A percentile compares a stretch with the other conserved stretches of the same genome.
Conservation (phyloP, 2,888 invertebrate species). For the Drosophila planitibia region DNA sequence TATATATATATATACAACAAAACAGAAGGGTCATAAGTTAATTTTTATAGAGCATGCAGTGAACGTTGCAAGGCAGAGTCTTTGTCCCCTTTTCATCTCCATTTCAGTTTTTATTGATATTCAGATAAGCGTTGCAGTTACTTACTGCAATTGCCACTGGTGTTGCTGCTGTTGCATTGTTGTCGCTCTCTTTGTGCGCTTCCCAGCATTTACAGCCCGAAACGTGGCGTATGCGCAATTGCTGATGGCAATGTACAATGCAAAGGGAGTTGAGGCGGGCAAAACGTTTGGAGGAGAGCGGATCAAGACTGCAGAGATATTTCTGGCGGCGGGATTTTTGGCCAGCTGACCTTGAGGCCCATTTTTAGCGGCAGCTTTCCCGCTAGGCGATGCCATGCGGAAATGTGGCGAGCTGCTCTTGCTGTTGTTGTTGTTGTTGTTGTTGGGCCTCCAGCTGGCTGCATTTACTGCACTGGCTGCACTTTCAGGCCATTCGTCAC, state of each 20-base stretch:
- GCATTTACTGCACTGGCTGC: conserved; percentile 72
- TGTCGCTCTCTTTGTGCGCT: conserved; percentile 21
- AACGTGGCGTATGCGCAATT: conserved; percentile 23
- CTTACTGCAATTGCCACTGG: conserved; percentile 39
- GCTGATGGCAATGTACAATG: conserved; percentile 29
- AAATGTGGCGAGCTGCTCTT: conserved; percentile 43
- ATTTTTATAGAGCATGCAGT: conserved; percentile 10
- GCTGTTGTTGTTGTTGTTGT: conserved; percentile 19
- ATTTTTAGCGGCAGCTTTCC: conserved; percentile 35
- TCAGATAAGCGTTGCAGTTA: conserved; percentile 55
- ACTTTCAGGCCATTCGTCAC: conserved; percentile 78
- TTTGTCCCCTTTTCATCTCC: conserved; percentile 2
- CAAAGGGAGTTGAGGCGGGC: background rate
- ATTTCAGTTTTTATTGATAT: conserved; percentile 54
- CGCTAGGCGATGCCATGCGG: conserved; percentile 60
- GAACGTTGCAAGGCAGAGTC: background rate
- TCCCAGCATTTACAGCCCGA: conserved; percentile 28
- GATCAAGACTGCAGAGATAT: background rate
- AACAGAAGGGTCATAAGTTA: background rate
- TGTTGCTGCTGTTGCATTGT: conserved; percentile 41
- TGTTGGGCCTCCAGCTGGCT: conserved; percentile 47
- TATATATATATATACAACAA: background rate
- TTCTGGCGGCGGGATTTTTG: conserved; percentile 11
- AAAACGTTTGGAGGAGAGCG: background rate
- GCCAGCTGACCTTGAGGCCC: conserved; percentile 47